These are phyloP conservation scores for cattle (Bos taurus) DNA, from an alignment of 2,113 vertebrate species.

Conservation along the genomic window DNA sequence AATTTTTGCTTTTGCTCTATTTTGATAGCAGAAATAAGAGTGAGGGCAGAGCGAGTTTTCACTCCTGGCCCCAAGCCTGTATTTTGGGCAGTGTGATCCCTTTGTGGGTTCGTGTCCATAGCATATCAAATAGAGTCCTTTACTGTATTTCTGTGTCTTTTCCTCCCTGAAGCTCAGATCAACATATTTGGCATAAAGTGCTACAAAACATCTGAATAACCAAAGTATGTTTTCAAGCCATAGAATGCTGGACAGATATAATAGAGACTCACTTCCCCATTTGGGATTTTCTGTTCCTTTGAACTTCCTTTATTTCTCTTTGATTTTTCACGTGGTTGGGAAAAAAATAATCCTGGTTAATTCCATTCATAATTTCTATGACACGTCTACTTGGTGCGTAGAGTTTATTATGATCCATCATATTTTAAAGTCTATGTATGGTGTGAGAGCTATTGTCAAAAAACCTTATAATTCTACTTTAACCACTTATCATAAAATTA, in stretches of 20 bases:
- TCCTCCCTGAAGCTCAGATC: neutral
- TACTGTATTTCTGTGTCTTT: neutral
- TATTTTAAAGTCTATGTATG: neutral
- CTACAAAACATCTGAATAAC: neutral
- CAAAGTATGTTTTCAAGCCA: neutral
- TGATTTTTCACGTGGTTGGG: neutral
- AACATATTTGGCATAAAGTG: neutral
- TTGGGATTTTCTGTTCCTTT: neutral
- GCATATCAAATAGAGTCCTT: neutral
- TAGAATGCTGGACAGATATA: neutral
- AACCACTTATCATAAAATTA: neutral
- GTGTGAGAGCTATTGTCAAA: neutral
- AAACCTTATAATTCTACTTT: neutral
- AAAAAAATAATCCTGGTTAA: neutral
- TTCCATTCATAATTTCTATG: neutral
- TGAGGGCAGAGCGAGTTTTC: neutral
- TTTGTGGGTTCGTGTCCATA: neutral
- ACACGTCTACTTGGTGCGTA: too few relatives aligned
- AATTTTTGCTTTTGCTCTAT: neutral
- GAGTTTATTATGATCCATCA: neutral
- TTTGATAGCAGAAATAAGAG: neutral
- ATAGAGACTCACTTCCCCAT: neutral
- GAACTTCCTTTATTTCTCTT: neutral
- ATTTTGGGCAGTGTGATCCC: neutral
- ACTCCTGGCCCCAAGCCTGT: neutral